Evolutionary conservation across 2,113 vertebrate genomes (phyloP), one percentile per base, ranked within the genome.

Genomic region (Grallaria varia): DNA sequence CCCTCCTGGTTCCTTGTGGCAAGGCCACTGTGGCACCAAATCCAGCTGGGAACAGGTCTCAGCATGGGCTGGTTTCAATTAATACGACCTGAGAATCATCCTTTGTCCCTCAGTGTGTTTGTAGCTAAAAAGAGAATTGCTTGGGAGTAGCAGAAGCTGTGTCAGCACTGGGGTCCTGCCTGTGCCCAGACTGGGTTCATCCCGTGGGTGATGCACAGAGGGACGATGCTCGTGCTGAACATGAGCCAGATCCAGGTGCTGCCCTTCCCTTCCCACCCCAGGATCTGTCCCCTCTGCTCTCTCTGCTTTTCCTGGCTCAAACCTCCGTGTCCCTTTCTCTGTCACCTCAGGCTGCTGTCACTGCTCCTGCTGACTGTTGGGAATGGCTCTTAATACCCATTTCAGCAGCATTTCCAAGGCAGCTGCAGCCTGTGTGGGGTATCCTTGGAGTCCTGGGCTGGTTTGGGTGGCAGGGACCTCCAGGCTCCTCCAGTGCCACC

Each of bases 141-240:
- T 56, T 52, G 75, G 37, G 87, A 30, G 9, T 1, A 17, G 25
- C 31, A 31, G 59, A 4, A 25, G 8, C 35, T 9, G 35, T 2
- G 5, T 1, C 28, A 12, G 82, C 19, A 2, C 67, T 37, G 19
- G 2, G 3, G 35, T 62, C 50, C 72, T 27, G 6, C 2, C 21
- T 9, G 17, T 10, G 23, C 12, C 42, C 59, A 17, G 73, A 4
- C 20, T 10, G 9, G 44, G 1, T 8, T 8, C 12, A 8, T 8
- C n/a, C 3, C 1, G 42, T 8, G 12, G 4, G 5, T 1, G 37
- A 9, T 8, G 3, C 33, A 4, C 27, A 9, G 60, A 4, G 44
- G n/a, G 37, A 8, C 3, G 22, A 19, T 21, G 59, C 33, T 56
- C 2, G 1, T n/a, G 59, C 31, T 6, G 11, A 18, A 5, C 1